Base-by-base conservation (phyloP, 2,888 invertebrate genomes). In the Ametastegia equiseti region DNA sequence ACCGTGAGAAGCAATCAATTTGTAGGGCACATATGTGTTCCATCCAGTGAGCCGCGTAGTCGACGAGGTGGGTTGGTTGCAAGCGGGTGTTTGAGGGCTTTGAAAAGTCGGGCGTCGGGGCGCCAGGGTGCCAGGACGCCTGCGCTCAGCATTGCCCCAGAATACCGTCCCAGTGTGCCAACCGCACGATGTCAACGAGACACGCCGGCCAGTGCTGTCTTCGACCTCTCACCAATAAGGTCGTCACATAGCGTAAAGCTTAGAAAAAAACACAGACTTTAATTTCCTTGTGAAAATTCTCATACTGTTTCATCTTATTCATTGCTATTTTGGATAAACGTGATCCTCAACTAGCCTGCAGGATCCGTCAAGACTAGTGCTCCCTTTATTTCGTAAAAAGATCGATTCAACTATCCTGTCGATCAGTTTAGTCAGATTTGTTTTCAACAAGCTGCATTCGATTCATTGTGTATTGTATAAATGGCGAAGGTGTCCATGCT, bases 181-280 rank as follows among this genome's bases (percentile, higher is more conserved):
- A 78, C 78, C 63, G 63, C 60, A 78, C 78, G 47, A 60, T 78
- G 78, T 78, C 78, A 78, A 78, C 78, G 78, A 78, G 60, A 30
- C 78, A 78, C 60, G 78, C 78, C 78, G 78, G 78, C 63, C 78
- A 78, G 78, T 78, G 78, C 78, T 78, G 78, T 78, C 78, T 78
- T 78, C 78, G 78, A 60, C 78, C 78, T 78, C 60, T 60, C 30
- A 23, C 60, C 23, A 63, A 39, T 36, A 78, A 27, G 63, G 75
- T 75, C 54, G n/a, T n/a, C 13, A 9, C 75, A 54, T n/a, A 75
- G 33, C 75, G 15, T 75, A 15, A 50, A 54, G 75, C 75, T 33
- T 19, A 33, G 54, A 27, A n/a, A 57, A 13, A 7, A 36, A 78
- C 13, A 78, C 7, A 75, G 27, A 45, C 50, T 27, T 7, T n/a